phyloP scores from a whole-genome alignment of 2,888 invertebrate genomes.

The Idaea straminata region DNA sequence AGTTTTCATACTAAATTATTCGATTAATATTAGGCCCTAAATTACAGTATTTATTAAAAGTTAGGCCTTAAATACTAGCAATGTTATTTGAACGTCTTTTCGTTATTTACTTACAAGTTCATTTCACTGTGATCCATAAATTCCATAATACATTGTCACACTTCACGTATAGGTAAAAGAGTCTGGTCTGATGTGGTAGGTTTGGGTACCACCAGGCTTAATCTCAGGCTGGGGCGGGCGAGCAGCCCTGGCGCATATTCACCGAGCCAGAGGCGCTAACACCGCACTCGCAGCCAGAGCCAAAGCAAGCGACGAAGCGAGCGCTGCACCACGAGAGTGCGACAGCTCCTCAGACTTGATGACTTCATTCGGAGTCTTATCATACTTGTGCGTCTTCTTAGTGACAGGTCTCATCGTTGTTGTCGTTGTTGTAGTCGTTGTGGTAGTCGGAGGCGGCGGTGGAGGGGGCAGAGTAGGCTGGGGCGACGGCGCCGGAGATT shows the following conservation, averaged over 20 bases:
- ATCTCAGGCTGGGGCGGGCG: constrained; percentile 67
- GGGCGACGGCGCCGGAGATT: constrained; percentile 74
- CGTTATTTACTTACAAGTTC: constrained; percentile 30
- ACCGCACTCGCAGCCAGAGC: constrained; percentile 72
- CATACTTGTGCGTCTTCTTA: constrained; percentile 91
- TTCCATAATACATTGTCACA: constrained; percentile 30
- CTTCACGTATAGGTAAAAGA: constrained; percentile 71
- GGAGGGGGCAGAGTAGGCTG: constrained; percentile 79
- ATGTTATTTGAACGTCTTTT: constrained; percentile 27
- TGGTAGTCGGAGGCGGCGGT: constrained; percentile 76
- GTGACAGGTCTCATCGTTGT: constrained; percentile 82
- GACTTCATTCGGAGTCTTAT: constrained; percentile 94
- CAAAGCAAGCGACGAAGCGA: constrained; percentile 72
- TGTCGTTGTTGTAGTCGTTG: constrained; percentile 70
- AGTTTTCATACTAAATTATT: constrained; percentile 48
- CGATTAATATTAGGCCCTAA: constrained; percentile 72
- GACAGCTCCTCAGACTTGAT: constrained; percentile 96
- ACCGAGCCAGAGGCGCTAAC: constrained; percentile 74
- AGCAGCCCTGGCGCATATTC: constrained; percentile 75
- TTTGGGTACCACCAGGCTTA: constrained; percentile 69
- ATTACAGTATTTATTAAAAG: constrained; percentile 55
- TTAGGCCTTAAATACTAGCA: constrained; percentile 61
- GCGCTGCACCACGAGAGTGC: constrained; percentile 78
- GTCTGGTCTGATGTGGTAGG: constrained; percentile 67
- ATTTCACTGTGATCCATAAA: constrained; percentile 12